Evolutionary conservation across 2,797 vertebrate species (phyloP), one percentile per base, ranked within the genome.

Genomic region (Pelodytes ibericus): DNA sequence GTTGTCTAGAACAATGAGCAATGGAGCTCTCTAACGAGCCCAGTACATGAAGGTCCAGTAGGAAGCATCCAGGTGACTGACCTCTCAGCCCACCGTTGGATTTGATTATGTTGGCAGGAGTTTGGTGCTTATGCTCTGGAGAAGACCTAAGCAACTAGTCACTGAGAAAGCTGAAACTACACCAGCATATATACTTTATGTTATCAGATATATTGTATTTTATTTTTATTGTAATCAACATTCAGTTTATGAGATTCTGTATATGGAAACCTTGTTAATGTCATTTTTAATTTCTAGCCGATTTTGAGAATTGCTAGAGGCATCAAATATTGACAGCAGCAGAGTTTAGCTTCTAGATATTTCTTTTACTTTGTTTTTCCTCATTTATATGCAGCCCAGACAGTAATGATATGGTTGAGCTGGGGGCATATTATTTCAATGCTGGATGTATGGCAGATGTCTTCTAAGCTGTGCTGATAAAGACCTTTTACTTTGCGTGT

Each of bases 391-490:
- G 82, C 83, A 88, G 84, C 83, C 84, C 82, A 81, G 81, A 82
- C 82, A 79, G 44, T 25, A 83, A 84, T 80, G 81, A 84, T 82
- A 86, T 81, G 82, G 86, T 87, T 86, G 83, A 87, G 84, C 84
- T 88, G 80, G 86, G 80, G 82, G 83, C 85, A 85, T 81, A 86
- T 36, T 56, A 36, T 88, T 88, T 87, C 87, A 89, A 85, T 87
- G 86, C 82, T 81, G 84, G 84, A 86, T 83, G 80, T 82, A 86
- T 85, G 86, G 81, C 84, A 86, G 84, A 84, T 82, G 82, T 87
- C 84, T 87, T 85, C 77, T 86, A 86, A 86, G 84, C 82, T 84
- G 75, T 82, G 83, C 65, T 84, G 83, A 88, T 85, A 88, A 88
- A 85, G 69, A 84, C 82, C 70, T 82, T 83, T 82, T 81, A 84